Percentiles rank a stretch among this genome's conserved stretches.
Evolutionary conservation across 2,113 vertebrate species (phyloP).

Genomic region (Thryonomys swinderianus): DNA sequence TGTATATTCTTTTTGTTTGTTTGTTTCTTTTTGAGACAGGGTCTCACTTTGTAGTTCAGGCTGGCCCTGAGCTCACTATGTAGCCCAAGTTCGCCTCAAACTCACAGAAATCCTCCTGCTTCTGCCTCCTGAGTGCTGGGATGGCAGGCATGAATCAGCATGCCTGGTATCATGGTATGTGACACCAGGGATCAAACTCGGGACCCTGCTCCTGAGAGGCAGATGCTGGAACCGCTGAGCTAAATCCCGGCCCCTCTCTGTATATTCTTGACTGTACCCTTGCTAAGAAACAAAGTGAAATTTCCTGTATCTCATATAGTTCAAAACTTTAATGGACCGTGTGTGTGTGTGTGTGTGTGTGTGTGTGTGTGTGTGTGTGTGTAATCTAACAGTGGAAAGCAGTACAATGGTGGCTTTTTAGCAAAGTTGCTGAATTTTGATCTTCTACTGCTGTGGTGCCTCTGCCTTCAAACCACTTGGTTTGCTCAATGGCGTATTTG

Average conservation of each 20-base stretch:
- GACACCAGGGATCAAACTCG: too few relatives aligned
- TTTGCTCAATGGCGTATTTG: conserved; percentile 40
- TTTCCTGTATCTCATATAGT: not conserved
- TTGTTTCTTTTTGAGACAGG: too few relatives aligned
- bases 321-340: not conserved
- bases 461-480: conserved; percentile 27
- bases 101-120: too few relatives aligned
- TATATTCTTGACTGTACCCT: conserved; percentile 68
- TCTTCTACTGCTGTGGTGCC: conserved; percentile 9
- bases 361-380: not conserved
- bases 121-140: too few relatives aligned
- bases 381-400: not conserved
- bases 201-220: too few relatives aligned
- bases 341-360: not conserved
- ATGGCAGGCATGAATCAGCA: too few relatives aligned
- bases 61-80: too few relatives aligned
- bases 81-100: too few relatives aligned
- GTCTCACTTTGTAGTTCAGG: too few relatives aligned
- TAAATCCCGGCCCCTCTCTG: too few relatives aligned
- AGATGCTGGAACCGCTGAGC: too few relatives aligned
- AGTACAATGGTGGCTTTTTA: conserved; percentile 27
- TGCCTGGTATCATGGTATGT: too few relatives aligned
- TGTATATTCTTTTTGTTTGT: not conserved
- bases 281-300: conserved; percentile 41
- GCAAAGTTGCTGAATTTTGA: conserved; percentile 20